Percentiles rank a stretch among this genome's conserved stretches.
phyloP scores from a whole-genome alignment of 2,888 invertebrate species.

The Rhabditophanes sp. region DNA sequence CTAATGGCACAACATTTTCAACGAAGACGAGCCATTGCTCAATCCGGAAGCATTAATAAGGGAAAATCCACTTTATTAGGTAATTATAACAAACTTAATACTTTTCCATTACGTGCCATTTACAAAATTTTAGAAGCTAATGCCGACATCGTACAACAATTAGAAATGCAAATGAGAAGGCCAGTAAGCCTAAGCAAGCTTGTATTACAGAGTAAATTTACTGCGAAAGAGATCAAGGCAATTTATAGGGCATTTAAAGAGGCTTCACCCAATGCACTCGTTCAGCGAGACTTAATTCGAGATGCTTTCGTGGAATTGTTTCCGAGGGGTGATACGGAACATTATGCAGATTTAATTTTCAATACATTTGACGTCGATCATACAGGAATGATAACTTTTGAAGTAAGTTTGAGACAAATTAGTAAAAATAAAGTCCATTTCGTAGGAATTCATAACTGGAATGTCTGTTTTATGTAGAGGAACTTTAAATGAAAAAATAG shows the following conservation, averaged over 20 bases:
- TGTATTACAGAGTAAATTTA: conserved; percentile 33
- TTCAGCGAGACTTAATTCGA: conserved; percentile 26
- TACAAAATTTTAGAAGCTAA: too few species aligned
- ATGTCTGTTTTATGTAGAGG: conserved; percentile 32
- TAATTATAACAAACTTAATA: too few species aligned
- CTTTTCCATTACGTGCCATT: too few species aligned
- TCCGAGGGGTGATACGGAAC: conserved; percentile 33
- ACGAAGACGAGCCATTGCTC: too few species aligned
- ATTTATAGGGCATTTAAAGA: conserved; percentile 38
- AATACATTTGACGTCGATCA: conserved; percentile 34
- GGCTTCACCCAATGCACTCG: conserved; percentile 32
- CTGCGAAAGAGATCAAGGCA: conserved; percentile 27
- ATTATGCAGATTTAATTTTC: conserved; percentile 34
- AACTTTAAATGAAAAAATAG: conserved; percentile 31
- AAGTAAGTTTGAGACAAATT: conserved; percentile 14
- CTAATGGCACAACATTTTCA: too few species aligned
- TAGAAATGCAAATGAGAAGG: too few species aligned
- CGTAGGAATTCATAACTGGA: conserved; percentile 31
- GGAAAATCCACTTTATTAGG: too few species aligned
- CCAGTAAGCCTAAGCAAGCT: too few species aligned
- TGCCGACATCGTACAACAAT: too few species aligned
- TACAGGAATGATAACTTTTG: conserved; percentile 34
- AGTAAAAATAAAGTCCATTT: conserved; percentile 3
- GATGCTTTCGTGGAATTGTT: conserved; percentile 34
- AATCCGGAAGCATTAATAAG: too few species aligned